Evolutionary conservation across 2,113 vertebrate genomes (phyloP).

Genomic region (Platichthys stellatus): DNA sequence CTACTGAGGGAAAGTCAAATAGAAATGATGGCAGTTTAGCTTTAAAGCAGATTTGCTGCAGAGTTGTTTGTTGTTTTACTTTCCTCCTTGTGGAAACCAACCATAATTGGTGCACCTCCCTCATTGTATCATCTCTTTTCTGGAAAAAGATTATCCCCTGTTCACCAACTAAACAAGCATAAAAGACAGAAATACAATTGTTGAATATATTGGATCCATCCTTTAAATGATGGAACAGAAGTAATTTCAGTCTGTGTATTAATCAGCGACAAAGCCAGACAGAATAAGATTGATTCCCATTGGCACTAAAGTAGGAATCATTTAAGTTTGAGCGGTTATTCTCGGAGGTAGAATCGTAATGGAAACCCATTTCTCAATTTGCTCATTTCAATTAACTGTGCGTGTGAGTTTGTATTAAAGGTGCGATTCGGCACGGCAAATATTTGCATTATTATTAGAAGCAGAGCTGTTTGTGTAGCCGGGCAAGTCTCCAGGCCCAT

Average conservation of each 20-base stretch:
- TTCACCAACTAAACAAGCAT: not conserved
- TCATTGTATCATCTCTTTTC: not conserved
- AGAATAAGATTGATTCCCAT: slow-evolving; percentile 16
- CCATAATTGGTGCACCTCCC: not conserved
- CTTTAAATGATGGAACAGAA: slow-evolving; percentile 5
- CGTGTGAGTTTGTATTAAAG: slow-evolving; percentile 11
- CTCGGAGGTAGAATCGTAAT: slow-evolving; percentile 11
- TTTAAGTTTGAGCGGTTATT: slow-evolving; percentile 20
- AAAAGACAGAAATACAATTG: not conserved
- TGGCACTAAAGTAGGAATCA: slow-evolving; percentile 21
- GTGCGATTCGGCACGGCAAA: slow-evolving; percentile 4
- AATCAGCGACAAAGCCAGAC: slow-evolving; percentile 8
- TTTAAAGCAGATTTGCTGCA: not conserved
- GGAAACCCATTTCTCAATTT: slow-evolving; percentile 13
- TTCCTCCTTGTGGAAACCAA: not conserved
- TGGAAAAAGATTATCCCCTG: not conserved
- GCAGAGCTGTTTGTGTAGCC: slow-evolving; percentile 17
- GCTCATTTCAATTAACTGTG: not conserved
- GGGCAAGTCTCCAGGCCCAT: not conserved
- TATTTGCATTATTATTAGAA: slow-evolving; percentile 54
- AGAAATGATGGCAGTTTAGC: not conserved
- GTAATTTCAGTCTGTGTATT: not conserved
- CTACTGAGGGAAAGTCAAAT: too few species aligned
- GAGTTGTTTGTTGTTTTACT: not conserved
- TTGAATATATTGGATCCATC: not conserved